Evolutionary conservation across 2,888 invertebrate species (phyloP).

Genomic region (Carcina quercana): DNA sequence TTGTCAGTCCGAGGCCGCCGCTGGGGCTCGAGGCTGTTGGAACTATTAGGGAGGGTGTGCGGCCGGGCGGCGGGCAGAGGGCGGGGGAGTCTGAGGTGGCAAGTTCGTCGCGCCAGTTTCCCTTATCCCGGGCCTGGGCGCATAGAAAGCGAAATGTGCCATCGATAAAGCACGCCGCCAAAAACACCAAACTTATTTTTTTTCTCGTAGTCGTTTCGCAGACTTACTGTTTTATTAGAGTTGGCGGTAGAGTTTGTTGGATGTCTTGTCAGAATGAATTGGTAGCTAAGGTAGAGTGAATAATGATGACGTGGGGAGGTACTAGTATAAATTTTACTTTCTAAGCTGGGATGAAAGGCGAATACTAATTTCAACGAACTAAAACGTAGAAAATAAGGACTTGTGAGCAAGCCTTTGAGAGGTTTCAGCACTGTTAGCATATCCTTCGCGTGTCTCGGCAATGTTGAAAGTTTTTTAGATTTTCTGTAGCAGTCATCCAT

Average conservation of each 20-base stretch:
- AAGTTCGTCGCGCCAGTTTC: slow-evolving; percentile 30
- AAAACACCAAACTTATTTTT: slow-evolving; percentile 35
- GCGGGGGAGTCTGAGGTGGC: slow-evolving; percentile 15
- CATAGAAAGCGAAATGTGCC: slow-evolving; percentile 41
- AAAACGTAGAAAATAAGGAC: not conserved
- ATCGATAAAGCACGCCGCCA: slow-evolving; percentile 38
- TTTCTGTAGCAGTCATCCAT: no score
- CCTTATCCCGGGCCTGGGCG: slow-evolving; percentile 25
- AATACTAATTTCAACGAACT: slow-evolving; percentile 1
- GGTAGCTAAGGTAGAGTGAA: not conserved
- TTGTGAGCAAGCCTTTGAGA: no score
- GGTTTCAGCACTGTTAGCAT: no score
- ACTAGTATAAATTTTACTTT: not conserved
- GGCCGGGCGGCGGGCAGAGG: slow-evolving; percentile 11
- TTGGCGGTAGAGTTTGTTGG: not conserved
- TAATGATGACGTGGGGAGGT: not conserved
- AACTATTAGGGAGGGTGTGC: slow-evolving; percentile 16
- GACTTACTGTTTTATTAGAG: slow-evolving; percentile 11
- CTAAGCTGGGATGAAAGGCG: not conserved
- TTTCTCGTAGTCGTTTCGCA: slow-evolving; percentile 10
- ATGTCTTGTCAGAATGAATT: not conserved
- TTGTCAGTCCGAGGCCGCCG: slow-evolving; percentile 34
- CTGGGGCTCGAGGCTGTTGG: slow-evolving; percentile 25
- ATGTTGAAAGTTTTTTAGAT: no score
- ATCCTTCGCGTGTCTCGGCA: no score